phyloP scores from a whole-genome alignment of 2,888 invertebrate species.

The Apodemia duryi region DNA sequence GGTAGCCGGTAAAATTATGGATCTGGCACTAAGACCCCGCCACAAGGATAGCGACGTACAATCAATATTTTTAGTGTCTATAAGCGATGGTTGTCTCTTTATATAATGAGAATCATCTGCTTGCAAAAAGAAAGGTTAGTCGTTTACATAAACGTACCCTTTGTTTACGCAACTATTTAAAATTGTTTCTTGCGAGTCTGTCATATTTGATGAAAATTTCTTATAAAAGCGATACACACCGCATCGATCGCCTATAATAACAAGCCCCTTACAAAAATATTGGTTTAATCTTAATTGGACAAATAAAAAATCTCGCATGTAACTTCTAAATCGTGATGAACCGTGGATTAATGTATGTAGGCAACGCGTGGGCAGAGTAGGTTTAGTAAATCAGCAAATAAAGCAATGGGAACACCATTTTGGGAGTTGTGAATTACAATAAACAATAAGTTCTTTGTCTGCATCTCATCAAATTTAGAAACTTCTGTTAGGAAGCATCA shows the following conservation, averaged over 20 bases:
- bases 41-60: no score
- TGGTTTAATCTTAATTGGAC: constrained; percentile 5
- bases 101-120: no score
- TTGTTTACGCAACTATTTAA: background rate
- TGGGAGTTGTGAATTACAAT: constrained; percentile 2
- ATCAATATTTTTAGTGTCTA: no score
- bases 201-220: background rate
- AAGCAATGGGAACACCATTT: constrained; percentile 2
- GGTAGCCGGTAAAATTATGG: no score
- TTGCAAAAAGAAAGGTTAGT: no score
- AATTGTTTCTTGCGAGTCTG: background rate
- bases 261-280: background rate
- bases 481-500: background rate
- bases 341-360: constrained; percentile 11
- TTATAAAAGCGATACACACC: background rate
- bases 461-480: background rate
- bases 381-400: constrained; percentile 7
- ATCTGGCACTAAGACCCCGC: no score
- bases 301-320: constrained; percentile 15
- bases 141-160: no score
- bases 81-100: no score
- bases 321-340: constrained; percentile 13
- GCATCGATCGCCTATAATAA: background rate
- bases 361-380: constrained; percentile 4
- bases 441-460: constrained; percentile 11